Conservation (phyloP, 2,797 vertebrate species). For the Streptopelia turtur region DNA sequence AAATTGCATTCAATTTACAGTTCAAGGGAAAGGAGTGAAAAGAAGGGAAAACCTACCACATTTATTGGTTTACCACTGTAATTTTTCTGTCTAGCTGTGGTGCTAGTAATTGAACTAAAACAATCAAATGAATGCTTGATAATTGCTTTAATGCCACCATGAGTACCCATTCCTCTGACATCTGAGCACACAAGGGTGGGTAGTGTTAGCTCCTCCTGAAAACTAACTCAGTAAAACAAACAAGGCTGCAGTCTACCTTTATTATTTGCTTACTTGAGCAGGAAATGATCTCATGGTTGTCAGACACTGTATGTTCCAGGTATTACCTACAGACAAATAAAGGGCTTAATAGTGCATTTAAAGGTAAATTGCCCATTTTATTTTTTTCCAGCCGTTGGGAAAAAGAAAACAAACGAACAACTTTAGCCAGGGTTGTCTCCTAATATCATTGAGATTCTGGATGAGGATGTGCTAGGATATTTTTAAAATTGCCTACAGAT, state of each 20-base stretch:
- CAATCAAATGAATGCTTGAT: neutral
- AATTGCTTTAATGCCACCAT: neutral
- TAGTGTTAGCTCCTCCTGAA: neutral
- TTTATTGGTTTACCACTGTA: neutral
- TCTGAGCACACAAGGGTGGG: neutral
- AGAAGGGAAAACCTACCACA: neutral
- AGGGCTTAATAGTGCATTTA: neutral
- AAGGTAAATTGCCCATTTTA: neutral
- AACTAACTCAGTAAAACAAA: neutral
- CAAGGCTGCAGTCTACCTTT: neutral
- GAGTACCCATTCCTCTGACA: neutral
- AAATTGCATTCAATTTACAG: neutral
- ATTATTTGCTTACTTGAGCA: conserved; percentile 8
- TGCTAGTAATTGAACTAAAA: neutral
- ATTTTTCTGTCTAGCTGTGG: neutral
- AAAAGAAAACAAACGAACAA: neutral
- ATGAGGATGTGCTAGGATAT: neutral
- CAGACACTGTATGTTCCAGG: neutral
- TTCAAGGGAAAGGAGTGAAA: neutral
- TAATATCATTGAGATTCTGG: neutral
- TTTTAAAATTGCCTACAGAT: neutral
- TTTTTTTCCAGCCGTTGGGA: neutral
- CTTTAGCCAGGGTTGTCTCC: neutral
- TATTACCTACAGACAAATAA: neutral
- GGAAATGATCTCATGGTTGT: neutral